These are phyloP conservation scores for Thereuonema tuberculata DNA, from an alignment of 1,140 invertebrate species.

Conservation along the genomic window DNA sequence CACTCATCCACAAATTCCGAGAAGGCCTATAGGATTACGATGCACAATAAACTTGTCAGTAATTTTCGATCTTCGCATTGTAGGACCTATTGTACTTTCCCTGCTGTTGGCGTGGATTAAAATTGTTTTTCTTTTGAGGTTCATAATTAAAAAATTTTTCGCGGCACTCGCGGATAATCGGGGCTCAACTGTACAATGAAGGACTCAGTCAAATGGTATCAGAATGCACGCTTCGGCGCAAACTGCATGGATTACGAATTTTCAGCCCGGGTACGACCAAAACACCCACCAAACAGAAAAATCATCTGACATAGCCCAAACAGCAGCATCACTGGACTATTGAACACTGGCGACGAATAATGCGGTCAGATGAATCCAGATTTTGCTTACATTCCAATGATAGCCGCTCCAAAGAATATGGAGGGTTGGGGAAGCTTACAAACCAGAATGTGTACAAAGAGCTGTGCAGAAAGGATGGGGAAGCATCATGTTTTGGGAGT, in stretches of 20 bases:
- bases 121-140: too few relatives aligned
- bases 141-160: too few relatives aligned
- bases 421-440: neutral
- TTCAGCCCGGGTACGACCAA: neutral
- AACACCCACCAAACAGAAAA: neutral
- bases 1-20: too few relatives aligned
- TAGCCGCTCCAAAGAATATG: neutral
- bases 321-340: neutral
- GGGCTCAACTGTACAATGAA: too few relatives aligned
- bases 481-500: neutral
- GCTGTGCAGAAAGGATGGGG: neutral
- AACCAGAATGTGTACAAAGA: neutral
- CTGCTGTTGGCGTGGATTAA: too few relatives aligned
- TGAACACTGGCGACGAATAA: neutral
- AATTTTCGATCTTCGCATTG: too few relatives aligned
- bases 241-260: neutral
- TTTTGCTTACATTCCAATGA: neutral
- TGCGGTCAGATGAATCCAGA: neutral
- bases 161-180: too few relatives aligned
- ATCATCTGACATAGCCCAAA: neutral
- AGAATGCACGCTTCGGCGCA: neutral
- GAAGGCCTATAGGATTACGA: too few relatives aligned
- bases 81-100: too few relatives aligned
- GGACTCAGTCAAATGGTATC: neutral
- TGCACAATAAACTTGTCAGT: too few relatives aligned